Conservation (phyloP, 2,113 vertebrate genomes). For the Bos indicus region DNA sequence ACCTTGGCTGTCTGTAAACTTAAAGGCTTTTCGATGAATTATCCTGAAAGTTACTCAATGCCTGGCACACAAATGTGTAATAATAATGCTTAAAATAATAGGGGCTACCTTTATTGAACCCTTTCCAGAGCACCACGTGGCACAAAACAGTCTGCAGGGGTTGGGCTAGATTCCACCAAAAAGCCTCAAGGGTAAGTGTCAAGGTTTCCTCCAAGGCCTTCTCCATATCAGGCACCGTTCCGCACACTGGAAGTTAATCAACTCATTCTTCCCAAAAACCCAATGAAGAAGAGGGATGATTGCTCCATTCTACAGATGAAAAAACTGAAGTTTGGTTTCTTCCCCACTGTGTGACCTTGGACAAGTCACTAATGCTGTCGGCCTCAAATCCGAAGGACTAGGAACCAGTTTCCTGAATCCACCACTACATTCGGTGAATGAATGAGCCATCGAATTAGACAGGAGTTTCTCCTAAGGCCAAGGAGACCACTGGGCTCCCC, state of each 20-base stretch:
- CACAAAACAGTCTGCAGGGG: not conserved
- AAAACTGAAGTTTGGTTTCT: not conserved
- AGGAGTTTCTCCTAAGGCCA: not conserved
- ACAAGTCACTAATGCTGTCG: not conserved
- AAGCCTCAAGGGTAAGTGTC: not conserved
- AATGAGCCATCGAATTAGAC: not conserved
- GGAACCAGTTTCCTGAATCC: not conserved
- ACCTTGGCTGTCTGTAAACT: not conserved
- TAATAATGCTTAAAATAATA: not conserved
- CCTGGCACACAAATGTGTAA: not conserved
- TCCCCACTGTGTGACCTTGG: constrained; percentile 54
- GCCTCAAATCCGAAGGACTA: not conserved
- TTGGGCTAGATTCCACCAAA: not conserved
- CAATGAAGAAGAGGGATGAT: not conserved
- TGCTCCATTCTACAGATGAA: not conserved
- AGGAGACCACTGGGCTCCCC: not conserved
- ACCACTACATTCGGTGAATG: not conserved
- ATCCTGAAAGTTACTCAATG: not conserved
- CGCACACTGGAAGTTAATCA: not conserved
- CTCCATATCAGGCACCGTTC: not conserved
- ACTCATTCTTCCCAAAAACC: not conserved
- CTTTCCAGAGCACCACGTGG: not conserved
- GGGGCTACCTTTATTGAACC: not conserved
- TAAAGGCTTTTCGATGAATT: not conserved
- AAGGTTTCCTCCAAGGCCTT: not conserved